phyloP scores from a whole-genome alignment of 1,140 invertebrate genomes.

The Monomorium pharaonis region DNA sequence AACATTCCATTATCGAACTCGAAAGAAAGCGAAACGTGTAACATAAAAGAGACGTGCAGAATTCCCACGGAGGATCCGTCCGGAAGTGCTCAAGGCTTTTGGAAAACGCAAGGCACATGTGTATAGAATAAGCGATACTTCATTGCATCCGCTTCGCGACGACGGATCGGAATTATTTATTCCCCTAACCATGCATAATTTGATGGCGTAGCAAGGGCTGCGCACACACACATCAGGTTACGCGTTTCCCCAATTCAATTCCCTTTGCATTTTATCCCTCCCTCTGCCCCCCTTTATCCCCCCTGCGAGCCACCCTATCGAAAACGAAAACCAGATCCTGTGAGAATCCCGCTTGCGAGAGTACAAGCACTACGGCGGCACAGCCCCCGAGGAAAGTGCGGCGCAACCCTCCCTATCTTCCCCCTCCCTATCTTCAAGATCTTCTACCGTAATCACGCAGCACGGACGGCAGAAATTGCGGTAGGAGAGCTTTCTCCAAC shows the following conservation, averaged over 20 bases:
- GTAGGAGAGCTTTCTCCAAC: conserved; percentile 82
- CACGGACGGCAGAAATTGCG: conserved; percentile 81
- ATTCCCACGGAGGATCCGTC: conserved; percentile 52
- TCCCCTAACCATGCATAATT: conserved; percentile 35
- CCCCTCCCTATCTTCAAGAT: conserved; percentile 65
- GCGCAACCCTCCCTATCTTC: conserved; percentile 23
- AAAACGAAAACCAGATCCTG: conserved; percentile 49
- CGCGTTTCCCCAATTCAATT: conserved; percentile 6
- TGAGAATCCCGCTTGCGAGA: conserved; percentile 35
- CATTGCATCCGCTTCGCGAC: conserved; percentile 9
- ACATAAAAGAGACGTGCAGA: conserved; percentile 34
- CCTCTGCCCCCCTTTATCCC: not conserved
- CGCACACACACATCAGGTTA: conserved; percentile 34
- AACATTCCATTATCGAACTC: conserved; percentile 30
- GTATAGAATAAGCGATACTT: conserved; percentile 26
- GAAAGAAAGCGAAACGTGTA: conserved; percentile 58
- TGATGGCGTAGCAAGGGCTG: conserved; percentile 8
- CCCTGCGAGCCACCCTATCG: not conserved
- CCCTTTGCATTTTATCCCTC: conserved; percentile 29
- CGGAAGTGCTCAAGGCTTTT: conserved; percentile 23
- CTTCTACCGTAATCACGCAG: conserved; percentile 83
- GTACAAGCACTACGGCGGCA: conserved; percentile 36
- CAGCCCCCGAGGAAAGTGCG: conserved; percentile 24
- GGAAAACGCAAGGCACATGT: not conserved
- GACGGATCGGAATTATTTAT: conserved; percentile 29